These are phyloP conservation scores for Melanocharis versteri DNA, from an alignment of 2,113 vertebrate species.

Conservation along the genomic window DNA sequence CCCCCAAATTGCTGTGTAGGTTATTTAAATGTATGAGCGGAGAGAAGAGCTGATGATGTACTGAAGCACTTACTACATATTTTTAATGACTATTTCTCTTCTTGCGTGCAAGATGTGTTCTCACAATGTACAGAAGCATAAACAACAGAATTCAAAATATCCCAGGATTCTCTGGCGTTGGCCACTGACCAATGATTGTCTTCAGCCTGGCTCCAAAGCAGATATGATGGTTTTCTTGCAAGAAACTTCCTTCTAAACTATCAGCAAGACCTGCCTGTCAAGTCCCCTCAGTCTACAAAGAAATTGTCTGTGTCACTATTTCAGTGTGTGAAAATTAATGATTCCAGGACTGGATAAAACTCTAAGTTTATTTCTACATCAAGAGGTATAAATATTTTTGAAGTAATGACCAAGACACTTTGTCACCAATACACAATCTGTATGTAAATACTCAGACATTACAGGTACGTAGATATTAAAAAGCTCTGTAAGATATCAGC, in stretches of 20 bases:
- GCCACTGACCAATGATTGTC: neutral
- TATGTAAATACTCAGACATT: neutral
- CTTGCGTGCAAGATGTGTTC: neutral
- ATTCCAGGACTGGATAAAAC: neutral
- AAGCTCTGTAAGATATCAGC: neutral
- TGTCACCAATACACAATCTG: neutral
- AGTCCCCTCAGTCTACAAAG: conserved; percentile 5
- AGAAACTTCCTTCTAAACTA: neutral
- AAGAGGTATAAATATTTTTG: neutral
- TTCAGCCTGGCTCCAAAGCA: neutral
- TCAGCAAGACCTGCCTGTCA: conserved; percentile 14
- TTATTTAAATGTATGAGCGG: neutral
- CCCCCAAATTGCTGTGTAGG: neutral
- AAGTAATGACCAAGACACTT: neutral
- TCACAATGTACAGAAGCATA: neutral
- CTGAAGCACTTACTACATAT: neutral
- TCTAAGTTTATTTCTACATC: neutral
- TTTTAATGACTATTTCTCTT: neutral
- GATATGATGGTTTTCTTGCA: neutral
- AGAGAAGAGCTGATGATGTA: neutral
- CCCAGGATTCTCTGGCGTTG: neutral
- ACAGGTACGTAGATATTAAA: neutral
- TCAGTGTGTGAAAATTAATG: neutral
- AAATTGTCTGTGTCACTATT: conserved; percentile 17
- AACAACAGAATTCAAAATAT: neutral